A percentile compares a stretch with the other conserved stretches of the same genome.
Conservation (phyloP, 2,113 vertebrate species). For the Galemys pyrenaicus region DNA sequence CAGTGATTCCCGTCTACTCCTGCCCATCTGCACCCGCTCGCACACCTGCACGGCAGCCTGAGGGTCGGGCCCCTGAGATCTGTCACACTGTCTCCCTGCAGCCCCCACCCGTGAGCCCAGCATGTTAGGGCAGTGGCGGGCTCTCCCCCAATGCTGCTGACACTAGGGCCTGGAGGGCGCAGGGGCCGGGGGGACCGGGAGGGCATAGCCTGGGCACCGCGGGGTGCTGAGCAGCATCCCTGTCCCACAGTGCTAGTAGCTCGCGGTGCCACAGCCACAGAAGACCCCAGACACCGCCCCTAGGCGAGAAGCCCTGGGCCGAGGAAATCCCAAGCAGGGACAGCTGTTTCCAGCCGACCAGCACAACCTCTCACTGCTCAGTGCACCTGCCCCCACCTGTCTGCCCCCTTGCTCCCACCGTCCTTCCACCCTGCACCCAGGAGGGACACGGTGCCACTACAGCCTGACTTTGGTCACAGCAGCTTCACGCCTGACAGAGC, state of each 20-base stretch:
- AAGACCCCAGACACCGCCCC: rapidly evolving
- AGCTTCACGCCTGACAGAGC: not conserved
- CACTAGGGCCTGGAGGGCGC: rapidly evolving
- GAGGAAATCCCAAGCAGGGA: not conserved
- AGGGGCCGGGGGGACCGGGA: no score
- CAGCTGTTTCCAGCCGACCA: not conserved
- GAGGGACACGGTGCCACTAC: not conserved
- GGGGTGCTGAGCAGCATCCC: not conserved
- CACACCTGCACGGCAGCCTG: not conserved
- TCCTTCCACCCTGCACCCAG: not conserved
- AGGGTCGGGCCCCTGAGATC: no score
- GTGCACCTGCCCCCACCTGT: not conserved
- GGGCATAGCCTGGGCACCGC: not conserved
- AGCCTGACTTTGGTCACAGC: not conserved
- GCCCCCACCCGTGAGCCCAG: no score
- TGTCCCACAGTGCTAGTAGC: not conserved
- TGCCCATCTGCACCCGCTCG: not conserved
- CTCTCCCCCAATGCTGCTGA: not conserved
- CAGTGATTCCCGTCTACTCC: not conserved
- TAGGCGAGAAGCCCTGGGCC: rapidly evolving
- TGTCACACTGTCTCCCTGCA: no score
- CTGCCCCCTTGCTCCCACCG: not conserved
- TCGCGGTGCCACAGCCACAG: not conserved
- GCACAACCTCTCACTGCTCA: not conserved
- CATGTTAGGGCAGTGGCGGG: not conserved